Base-by-base conservation (phyloP, 2,888 invertebrate genomes). In the Strigamia maritima region DNA sequence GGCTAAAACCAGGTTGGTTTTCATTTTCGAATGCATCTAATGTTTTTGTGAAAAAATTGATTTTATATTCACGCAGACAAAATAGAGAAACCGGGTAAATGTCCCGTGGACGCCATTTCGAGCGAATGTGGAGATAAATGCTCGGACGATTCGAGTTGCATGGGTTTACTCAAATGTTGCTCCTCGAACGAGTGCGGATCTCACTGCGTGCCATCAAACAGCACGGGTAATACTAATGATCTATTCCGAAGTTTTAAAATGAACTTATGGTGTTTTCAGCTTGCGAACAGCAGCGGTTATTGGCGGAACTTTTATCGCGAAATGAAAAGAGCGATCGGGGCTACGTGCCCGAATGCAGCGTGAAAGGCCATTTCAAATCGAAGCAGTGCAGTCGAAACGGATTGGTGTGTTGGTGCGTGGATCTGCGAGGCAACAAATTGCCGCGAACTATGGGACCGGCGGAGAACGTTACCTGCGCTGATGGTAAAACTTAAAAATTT, bases 401-500 rank as follows among this genome's bases (percentile, higher is more conserved):
- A 31, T 86, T 94, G 31, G 93, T 94, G 81, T 94, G 94, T 85
- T 94, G 94, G 94, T 94, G 94, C 84, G 94, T 94, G 0, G 92
- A 93, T 85, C 85, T 87, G 0, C 40, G 77, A 24, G 94, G 94
- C 0, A 90, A 92, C 84, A 94, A 94, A 84, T 88, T 92, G 38
- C 90, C 90, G 77, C 92, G 92, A 1, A 90, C 93, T 2, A 94
- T 94, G 92, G 94, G 93, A 0, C 91, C 93, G 0, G 89, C 93
- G 0, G 89, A 90, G 14, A 88, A 88, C 78, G 92, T 93, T 0
- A 88, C 90, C 79, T 94, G 94, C 84, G 44, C 60, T 14, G 16
- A 14, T 49, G 60, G n/a, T n/a, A n/a, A n/a, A n/a, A n/a, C n/a
- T n/a, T n/a, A n/a, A n/a, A n/a, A n/a, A n/a, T n/a, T n/a, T n/a